Conservation (phyloP, 2,888 invertebrate genomes). For the Cephus spinipes region DNA sequence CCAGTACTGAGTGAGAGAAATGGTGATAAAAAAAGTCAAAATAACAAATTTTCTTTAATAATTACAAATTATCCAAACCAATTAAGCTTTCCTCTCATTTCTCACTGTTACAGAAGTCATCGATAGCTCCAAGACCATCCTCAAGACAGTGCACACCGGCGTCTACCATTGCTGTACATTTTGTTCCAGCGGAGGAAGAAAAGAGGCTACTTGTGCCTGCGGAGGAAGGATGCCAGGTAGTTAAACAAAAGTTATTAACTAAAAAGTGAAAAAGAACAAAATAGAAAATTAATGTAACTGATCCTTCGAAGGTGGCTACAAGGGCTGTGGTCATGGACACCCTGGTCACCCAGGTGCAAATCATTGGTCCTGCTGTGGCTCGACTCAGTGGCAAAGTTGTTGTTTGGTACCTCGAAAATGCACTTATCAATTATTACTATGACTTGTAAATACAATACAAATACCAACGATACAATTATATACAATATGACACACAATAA, state of each 20-base stretch:
- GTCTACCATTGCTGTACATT: slow-evolving; percentile 85
- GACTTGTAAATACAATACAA: background rate
- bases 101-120: background rate
- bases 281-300: slow-evolving; percentile 7
- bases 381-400: slow-evolving; percentile 48
- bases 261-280: slow-evolving; percentile 4
- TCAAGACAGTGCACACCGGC: slow-evolving; percentile 71
- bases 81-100: background rate
- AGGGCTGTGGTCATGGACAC: slow-evolving; percentile 86
- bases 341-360: slow-evolving; percentile 81
- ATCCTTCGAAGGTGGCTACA: slow-evolving; percentile 60
- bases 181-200: slow-evolving; percentile 82
- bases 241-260: slow-evolving; percentile 11
- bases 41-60: slow-evolving; percentile 18
- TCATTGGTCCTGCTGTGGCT: slow-evolving; percentile 88
- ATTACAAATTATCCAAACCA: slow-evolving; percentile 19
- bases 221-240: slow-evolving; percentile 80
- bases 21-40: background rate
- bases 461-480: background rate
- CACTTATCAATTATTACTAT: slow-evolving; percentile 46
- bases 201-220: slow-evolving; percentile 78
- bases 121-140: slow-evolving; percentile 20
- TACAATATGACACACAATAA: background rate
- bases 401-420: slow-evolving; percentile 46
- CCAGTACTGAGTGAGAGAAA: background rate